Conservation (phyloP, 2,113 vertebrate species). For the Microtus richardsoni region DNA sequence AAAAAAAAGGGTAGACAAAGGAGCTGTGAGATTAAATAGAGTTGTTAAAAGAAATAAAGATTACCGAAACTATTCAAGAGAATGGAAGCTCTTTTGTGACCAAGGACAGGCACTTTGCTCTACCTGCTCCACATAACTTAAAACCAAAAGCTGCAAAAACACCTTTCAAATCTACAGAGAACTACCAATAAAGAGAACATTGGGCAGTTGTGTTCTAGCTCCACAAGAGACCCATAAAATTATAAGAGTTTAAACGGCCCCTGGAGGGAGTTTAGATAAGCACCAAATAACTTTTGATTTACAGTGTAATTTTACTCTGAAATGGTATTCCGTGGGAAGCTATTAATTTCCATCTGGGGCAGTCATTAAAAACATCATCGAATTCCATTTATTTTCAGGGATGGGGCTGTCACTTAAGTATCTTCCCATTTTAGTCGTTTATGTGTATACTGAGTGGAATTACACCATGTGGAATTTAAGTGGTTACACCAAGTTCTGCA, state of each 20-base stretch:
- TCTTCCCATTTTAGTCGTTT: conserved; percentile 28
- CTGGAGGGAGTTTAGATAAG: conserved; percentile 35
- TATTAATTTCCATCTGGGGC: conserved; percentile 61
- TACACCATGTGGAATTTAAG: conserved; percentile 21
- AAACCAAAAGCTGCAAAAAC: neutral
- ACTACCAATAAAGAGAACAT: conserved; percentile 19
- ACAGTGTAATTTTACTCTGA: conserved; percentile 31
- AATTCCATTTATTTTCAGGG: conserved; percentile 36
- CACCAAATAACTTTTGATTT: conserved; percentile 43
- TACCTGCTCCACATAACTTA: neutral
- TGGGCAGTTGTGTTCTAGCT: neutral
- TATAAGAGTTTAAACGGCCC: conserved; percentile 28
- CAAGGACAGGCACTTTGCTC: neutral
- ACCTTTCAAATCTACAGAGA: neutral
- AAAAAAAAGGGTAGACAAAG: neutral
- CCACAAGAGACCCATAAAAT: conserved; percentile 64
- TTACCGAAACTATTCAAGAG: neutral
- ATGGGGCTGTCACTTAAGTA: conserved; percentile 19
- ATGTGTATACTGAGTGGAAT: neutral
- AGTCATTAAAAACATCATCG: conserved; percentile 43
- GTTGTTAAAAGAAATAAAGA: neutral
- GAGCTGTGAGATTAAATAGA: neutral
- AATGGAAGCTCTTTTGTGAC: neutral
- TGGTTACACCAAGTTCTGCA: neutral
- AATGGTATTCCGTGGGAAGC: conserved; percentile 46